phyloP scores from a whole-genome alignment of 2,888 invertebrate genomes.

The Euclidia mi region DNA sequence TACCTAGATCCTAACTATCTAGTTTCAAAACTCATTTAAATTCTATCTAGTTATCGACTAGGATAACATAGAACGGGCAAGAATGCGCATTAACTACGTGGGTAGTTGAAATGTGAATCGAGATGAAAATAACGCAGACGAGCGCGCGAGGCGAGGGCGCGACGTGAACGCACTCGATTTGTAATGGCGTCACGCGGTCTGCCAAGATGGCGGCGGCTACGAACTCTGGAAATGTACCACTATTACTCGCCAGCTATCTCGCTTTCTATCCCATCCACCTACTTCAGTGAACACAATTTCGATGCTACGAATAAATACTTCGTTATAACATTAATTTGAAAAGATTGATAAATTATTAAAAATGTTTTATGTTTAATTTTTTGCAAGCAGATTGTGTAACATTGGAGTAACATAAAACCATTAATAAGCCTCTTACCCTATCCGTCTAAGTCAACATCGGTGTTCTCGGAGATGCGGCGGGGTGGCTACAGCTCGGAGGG shows the following conservation, averaged over 20 bases:
- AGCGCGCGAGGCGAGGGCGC: constrained; percentile 37
- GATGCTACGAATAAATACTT: constrained; percentile 24
- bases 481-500: constrained; percentile 64
- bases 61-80: constrained; percentile 5
- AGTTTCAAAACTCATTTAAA: too few species aligned
- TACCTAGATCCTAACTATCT: neutral
- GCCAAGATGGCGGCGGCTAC: constrained; percentile 83
- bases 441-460: constrained; percentile 90
- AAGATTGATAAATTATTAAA: too few species aligned
- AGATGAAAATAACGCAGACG: constrained; percentile 64
- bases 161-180: constrained; percentile 76
- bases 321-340: too few species aligned
- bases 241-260: constrained; percentile 72
- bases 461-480: constrained; percentile 82
- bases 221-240: constrained; percentile 69
- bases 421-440: constrained; percentile 90
- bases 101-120: constrained; percentile 43
- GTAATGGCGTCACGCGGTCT: constrained; percentile 89
- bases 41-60: neutral
- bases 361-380: constrained; percentile 24
- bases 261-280: constrained; percentile 64
- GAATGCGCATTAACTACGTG: constrained; percentile 40
- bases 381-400: constrained; percentile 66
- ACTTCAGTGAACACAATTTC: constrained; percentile 52
- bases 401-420: constrained; percentile 86